A percentile compares a stretch with the other conserved stretches of the same genome.
These are phyloP conservation scores for Proteles cristata DNA, from an alignment of 2,113 vertebrate genomes.

Conservation along the genomic window DNA sequence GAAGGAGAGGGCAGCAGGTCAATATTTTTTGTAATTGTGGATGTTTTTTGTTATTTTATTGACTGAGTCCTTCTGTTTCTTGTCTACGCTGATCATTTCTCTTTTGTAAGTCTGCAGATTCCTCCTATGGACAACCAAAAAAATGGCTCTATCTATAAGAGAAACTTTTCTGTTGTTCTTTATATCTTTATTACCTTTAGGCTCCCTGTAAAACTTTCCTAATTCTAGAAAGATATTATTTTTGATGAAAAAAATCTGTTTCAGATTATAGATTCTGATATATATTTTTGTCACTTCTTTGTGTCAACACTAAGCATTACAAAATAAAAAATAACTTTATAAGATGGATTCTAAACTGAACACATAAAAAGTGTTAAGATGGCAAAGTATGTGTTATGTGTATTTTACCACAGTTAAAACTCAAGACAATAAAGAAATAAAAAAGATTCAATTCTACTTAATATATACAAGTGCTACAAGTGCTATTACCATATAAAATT, in stretches of 20 bases:
- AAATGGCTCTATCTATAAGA: background rate
- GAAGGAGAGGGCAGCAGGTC: background rate
- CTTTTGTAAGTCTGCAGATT: background rate
- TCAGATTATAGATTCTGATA: background rate
- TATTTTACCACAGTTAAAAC: background rate
- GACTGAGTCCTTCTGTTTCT: background rate
- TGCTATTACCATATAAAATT: background rate
- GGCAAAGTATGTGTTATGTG: background rate
- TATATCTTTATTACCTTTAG: background rate
- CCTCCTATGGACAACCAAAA: background rate
- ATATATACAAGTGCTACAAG: too few relatives aligned
- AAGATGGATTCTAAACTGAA: background rate
- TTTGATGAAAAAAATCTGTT: background rate
- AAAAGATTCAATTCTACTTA: background rate
- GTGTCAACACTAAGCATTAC: background rate
- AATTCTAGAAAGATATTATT: background rate
- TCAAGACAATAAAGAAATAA: background rate
- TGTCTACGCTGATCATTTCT: background rate
- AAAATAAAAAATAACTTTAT: conserved; percentile 11
- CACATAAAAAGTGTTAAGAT: background rate
- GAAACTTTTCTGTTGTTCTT: background rate
- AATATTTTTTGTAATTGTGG: background rate
- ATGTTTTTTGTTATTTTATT: background rate
- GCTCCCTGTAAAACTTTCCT: background rate
- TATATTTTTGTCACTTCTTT: background rate